These are phyloP conservation scores for Ladona fulva DNA, from an alignment of 1,140 invertebrate species.

Conservation along the genomic window DNA sequence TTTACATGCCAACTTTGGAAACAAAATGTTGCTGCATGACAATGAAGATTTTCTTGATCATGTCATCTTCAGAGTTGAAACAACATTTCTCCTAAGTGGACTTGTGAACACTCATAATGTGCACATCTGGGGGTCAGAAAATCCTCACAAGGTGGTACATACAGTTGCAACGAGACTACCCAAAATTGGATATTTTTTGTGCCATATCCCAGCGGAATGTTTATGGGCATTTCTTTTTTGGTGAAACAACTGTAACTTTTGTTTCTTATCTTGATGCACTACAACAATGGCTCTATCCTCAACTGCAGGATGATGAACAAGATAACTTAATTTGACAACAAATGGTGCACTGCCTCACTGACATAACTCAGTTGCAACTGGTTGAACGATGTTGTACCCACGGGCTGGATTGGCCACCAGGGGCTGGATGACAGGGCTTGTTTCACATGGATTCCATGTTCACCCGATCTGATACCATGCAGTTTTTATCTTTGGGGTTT, in stretches of 20 bases:
- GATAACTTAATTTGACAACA: neutral
- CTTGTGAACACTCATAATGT: conserved; percentile 19
- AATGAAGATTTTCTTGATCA: conserved; percentile 16
- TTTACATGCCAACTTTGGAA: neutral
- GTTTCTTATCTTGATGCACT: neutral
- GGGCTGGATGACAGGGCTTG: neutral
- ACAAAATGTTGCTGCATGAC: neutral
- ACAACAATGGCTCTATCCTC: neutral
- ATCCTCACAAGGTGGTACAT: conserved; percentile 17
- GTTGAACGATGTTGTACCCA: neutral
- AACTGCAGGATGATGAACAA: neutral
- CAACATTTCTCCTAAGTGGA: conserved; percentile 15
- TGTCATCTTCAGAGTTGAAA: conserved; percentile 19
- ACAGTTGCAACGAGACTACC: conserved; percentile 15
- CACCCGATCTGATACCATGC: too few species aligned
- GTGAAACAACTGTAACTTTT: conserved; percentile 11
- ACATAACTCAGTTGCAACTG: neutral
- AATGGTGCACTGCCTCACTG: neutral
- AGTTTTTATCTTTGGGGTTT: neutral
- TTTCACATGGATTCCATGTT: too few species aligned
- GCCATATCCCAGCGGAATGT: conserved; percentile 14
- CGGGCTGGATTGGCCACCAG: neutral
- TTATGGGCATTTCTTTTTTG: conserved; percentile 19
- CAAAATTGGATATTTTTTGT: too few species aligned
- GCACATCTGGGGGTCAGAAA: conserved; percentile 20